Conservation (phyloP, 2,888 invertebrate genomes). For the Morpho helenor region DNA sequence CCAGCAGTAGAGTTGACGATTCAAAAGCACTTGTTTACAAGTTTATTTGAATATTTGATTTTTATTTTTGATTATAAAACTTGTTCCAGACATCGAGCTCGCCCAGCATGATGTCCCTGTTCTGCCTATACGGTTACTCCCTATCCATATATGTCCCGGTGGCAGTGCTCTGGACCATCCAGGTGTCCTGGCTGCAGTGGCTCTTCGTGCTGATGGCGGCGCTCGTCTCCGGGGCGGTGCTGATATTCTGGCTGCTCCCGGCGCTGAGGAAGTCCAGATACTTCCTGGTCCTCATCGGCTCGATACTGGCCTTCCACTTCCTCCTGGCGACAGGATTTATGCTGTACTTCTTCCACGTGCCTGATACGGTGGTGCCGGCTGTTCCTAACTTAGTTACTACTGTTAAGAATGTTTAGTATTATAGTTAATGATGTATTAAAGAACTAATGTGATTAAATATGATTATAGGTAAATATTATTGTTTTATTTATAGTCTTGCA, state of each 20-base stretch:
- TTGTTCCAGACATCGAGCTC: constrained; percentile 63
- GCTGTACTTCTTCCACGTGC: constrained; percentile 87
- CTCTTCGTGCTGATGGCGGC: constrained; percentile 89
- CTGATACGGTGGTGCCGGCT: constrained; percentile 37
- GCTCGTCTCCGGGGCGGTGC: constrained; percentile 89
- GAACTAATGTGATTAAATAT: background rate
- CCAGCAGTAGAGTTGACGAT: too few relatives aligned
- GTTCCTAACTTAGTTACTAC: constrained; percentile 27
- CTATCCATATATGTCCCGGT: constrained; percentile 96
- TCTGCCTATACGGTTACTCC: constrained; percentile 97
- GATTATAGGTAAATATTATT: too few relatives aligned
- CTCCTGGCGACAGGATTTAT: constrained; percentile 92
- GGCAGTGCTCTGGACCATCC: constrained; percentile 94
- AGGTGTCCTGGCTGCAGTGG: constrained; percentile 92
- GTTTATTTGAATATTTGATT: too few relatives aligned
- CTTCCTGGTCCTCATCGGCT: constrained; percentile 58
- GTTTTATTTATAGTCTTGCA: too few relatives aligned
- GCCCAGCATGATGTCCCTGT: constrained; percentile 89
- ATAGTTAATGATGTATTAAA: background rate
- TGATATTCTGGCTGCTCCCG: constrained; percentile 90
- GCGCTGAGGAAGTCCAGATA: constrained; percentile 83
- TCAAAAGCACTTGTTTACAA: too few relatives aligned
- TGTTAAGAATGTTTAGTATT: constrained; percentile 26
- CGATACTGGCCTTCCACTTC: constrained; percentile 88
- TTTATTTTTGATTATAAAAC: too few relatives aligned